These are phyloP conservation scores for Neocrepidodera transversa DNA, from an alignment of 2,888 invertebrate genomes.

Conservation along the genomic window DNA sequence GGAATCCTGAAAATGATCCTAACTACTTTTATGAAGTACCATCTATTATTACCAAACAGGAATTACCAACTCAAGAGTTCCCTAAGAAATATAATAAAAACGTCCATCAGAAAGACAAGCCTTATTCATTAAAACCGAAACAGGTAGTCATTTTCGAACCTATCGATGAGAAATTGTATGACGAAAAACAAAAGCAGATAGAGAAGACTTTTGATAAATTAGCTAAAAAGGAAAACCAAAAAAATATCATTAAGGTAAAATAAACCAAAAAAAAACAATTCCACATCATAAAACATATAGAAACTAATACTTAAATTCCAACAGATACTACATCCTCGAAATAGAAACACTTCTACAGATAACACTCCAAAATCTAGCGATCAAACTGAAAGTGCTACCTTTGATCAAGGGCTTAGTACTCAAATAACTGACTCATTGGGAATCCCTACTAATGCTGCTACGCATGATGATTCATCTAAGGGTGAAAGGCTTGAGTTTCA, in stretches of 20 bases:
- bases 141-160: slow-evolving; percentile 61
- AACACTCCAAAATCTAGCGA: slow-evolving; percentile 33
- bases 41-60: slow-evolving; percentile 55
- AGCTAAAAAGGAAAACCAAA: slow-evolving; percentile 64
- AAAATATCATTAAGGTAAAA: slow-evolving; percentile 54
- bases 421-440: slow-evolving; percentile 50
- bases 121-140: slow-evolving; percentile 57
- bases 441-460: slow-evolving; percentile 41
- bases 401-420: slow-evolving; percentile 46
- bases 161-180: slow-evolving; percentile 58
- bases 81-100: slow-evolving; percentile 67
- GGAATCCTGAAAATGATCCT: slow-evolving; percentile 58
- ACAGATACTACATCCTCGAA: not conserved
- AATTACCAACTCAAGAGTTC: slow-evolving; percentile 64
- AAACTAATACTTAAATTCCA: not conserved
- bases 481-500: slow-evolving; percentile 75
- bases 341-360: not conserved
- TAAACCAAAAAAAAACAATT: no score
- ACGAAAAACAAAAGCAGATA: slow-evolving; percentile 53
- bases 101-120: slow-evolving; percentile 58
- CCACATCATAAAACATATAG: no score
- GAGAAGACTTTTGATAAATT: slow-evolving; percentile 57
- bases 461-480: slow-evolving; percentile 42
- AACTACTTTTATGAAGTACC: slow-evolving; percentile 57
- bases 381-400: slow-evolving; percentile 25